phyloP scores from a whole-genome alignment of 2,797 vertebrate genomes.

The Phrynocephalus guinanensis region DNA sequence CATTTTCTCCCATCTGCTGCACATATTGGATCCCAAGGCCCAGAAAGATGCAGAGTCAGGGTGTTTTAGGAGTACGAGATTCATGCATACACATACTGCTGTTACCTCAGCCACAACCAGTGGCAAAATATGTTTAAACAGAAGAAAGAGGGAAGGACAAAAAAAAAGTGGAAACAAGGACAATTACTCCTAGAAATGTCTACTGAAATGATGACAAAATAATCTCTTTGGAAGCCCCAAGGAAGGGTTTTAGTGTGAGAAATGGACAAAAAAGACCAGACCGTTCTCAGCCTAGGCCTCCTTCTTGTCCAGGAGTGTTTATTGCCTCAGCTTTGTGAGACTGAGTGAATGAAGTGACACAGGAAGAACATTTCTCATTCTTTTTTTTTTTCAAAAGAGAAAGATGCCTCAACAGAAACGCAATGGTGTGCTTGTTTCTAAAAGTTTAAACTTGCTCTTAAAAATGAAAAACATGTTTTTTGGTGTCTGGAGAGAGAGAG shows the following conservation, averaged over 20 bases:
- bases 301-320: background rate
- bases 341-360: constrained; percentile 33
- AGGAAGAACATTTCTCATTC: constrained; percentile 27
- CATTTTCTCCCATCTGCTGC: background rate
- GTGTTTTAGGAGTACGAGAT: background rate
- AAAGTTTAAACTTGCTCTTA: background rate
- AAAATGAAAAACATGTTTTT: background rate
- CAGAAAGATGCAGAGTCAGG: background rate
- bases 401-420: background rate
- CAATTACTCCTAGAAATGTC: too few relatives aligned
- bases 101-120: background rate
- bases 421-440: constrained; percentile 8
- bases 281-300: background rate
- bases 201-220: background rate
- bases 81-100: too few relatives aligned
- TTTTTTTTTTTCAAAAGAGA: background rate
- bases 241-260: background rate
- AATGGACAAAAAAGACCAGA: background rate
- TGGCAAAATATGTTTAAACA: background rate
- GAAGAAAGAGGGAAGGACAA: too few relatives aligned
- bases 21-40: background rate
- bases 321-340: constrained; percentile 35
- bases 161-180: too few relatives aligned
- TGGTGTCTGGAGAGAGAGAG: background rate
- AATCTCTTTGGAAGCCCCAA: background rate